phyloP scores from a whole-genome alignment of 1,140 invertebrate species.

The Diuraphis noxia region DNA sequence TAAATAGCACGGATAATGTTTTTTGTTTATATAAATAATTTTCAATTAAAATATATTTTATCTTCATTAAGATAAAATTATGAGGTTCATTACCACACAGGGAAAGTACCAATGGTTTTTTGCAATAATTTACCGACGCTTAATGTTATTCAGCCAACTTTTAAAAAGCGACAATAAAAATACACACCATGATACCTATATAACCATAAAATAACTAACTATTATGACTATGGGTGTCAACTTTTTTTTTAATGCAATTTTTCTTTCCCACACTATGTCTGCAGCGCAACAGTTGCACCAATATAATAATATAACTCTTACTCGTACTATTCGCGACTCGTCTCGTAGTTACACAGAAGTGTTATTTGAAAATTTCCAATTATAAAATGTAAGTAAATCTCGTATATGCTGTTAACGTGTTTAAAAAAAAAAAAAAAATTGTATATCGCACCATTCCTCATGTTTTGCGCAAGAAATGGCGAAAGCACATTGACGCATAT shows the following conservation, averaged over 20 bases:
- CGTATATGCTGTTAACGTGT: not conserved
- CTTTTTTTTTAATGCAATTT: not conserved
- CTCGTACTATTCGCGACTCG: too few relatives aligned
- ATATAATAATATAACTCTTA: not conserved
- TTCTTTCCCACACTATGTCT: not conserved
- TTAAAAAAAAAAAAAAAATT: not conserved
- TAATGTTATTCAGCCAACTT: not conserved
- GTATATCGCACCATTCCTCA: not conserved
- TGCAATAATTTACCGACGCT: not conserved
- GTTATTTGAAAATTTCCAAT: not conserved
- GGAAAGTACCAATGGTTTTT: not conserved
- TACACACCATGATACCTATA: not conserved
- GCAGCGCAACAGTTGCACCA: not conserved
- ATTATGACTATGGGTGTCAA: not conserved
- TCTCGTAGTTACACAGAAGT: not conserved
- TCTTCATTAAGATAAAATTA: not conserved
- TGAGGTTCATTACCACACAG: not conserved
- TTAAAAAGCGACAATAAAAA: not conserved
- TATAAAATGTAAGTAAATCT: not conserved
- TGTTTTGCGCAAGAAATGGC: not conserved
- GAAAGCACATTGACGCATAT: not conserved
- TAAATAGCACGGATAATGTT: not conserved
- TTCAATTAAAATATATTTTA: not conserved
- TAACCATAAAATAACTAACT: not conserved
- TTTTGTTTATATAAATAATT: not conserved